Percentiles rank a stretch among this genome's conserved stretches.
These are phyloP conservation scores for Yasuhikotakia modesta DNA, from an alignment of 2,797 vertebrate genomes.

Conservation along the genomic window DNA sequence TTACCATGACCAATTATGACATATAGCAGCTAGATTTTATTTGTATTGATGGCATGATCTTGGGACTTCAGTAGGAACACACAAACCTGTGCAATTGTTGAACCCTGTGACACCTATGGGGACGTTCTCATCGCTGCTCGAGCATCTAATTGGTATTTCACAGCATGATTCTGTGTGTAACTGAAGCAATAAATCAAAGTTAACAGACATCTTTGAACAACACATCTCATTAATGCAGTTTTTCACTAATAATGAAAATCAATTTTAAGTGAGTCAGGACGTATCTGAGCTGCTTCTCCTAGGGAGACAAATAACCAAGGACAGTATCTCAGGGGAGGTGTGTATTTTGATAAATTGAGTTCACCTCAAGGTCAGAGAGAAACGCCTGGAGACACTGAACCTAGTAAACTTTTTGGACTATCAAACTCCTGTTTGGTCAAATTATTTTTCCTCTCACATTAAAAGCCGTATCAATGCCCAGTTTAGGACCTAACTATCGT, in stretches of 20 bases:
- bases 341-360: slow-evolving; percentile 57
- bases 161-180: slow-evolving; percentile 50
- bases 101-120: slow-evolving; percentile 25
- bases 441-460: not conserved
- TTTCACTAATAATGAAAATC: slow-evolving; percentile 47
- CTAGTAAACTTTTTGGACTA: slow-evolving; percentile 47
- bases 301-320: slow-evolving; percentile 46
- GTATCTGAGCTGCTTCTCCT: slow-evolving; percentile 47
- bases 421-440: slow-evolving; percentile 41
- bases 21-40: not conserved
- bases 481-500: slow-evolving; percentile 5
- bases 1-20: not conserved
- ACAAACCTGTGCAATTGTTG: slow-evolving; percentile 9
- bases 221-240: slow-evolving; percentile 43
- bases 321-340: slow-evolving; percentile 32
- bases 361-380: slow-evolving; percentile 53
- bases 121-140: slow-evolving; percentile 24
- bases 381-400: slow-evolving; percentile 34
- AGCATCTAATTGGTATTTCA: slow-evolving; percentile 50
- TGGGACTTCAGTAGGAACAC: not conserved
- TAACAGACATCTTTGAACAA: slow-evolving; percentile 19
- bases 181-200: slow-evolving; percentile 54
- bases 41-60: not conserved
- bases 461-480: not conserved
- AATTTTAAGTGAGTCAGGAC: slow-evolving; percentile 43